Percentiles rank a stretch among this genome's conserved stretches.
Evolutionary conservation across 2,888 invertebrate genomes (phyloP).

Genomic region (Zhuqinia jingwanae): DNA sequence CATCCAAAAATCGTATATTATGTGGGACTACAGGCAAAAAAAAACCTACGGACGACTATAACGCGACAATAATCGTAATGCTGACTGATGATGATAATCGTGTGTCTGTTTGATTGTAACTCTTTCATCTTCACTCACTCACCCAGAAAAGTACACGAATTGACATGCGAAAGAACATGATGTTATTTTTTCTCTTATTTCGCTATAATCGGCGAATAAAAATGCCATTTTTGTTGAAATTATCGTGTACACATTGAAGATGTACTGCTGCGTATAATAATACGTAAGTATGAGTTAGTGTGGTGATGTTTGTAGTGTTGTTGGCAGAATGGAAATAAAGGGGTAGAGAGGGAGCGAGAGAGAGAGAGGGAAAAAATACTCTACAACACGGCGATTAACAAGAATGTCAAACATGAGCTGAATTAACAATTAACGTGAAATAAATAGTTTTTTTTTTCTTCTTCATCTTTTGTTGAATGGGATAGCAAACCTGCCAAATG

Average conservation of each 20-base stretch:
- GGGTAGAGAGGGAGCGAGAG: background rate
- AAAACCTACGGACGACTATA: background rate
- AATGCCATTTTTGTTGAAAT: background rate
- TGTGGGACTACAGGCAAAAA: background rate
- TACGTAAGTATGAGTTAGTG: background rate
- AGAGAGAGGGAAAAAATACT: conserved; percentile 5
- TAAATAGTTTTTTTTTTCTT: background rate
- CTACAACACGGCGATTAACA: conserved; percentile 64
- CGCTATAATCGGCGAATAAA: background rate
- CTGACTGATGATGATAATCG: background rate
- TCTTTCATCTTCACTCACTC: too few relatives aligned
- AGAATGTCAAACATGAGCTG: conserved; percentile 72
- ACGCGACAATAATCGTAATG: background rate
- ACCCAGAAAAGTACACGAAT: too few relatives aligned
- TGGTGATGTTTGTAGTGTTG: background rate
- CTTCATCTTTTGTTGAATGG: background rate
- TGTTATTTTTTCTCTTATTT: too few relatives aligned
- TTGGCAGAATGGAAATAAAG: background rate
- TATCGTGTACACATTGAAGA: background rate
- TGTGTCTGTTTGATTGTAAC: too few relatives aligned
- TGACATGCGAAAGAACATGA: too few relatives aligned
- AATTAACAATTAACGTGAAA: conserved; percentile 64
- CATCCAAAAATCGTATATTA: background rate
- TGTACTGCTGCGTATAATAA: background rate
- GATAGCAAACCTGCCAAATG: background rate